Base-by-base conservation (phyloP, 2,113 vertebrate genomes). In the Parotia lawesii region DNA sequence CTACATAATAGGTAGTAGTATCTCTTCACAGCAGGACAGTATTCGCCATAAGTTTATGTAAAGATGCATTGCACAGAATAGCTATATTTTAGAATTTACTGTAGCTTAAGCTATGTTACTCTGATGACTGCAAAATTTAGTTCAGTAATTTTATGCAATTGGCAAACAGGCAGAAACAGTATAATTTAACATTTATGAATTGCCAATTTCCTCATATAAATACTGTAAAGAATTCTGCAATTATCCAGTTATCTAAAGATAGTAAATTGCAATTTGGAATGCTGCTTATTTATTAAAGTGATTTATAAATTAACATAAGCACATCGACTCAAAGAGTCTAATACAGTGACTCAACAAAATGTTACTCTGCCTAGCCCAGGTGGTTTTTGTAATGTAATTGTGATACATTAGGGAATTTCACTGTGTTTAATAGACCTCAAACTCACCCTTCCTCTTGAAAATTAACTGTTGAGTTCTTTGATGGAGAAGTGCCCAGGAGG, bases 181-280 rank as follows among this genome's bases (percentile, higher is more conserved):
- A 85, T 64, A 95, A 96, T 95, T 93, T 64, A 93, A 74, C 57
- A 80, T 93, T 94, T 89, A 66, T 89, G 56, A 90, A 86, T 92
- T 90, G 61, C 69, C 88, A 80, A 16, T 93, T 66, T 93, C 72
- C 60, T 83, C 75, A 67, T 29, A 89, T 85, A 96, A 94, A 93
- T 95, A 93, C 89, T 80, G 81, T 65, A 91, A 96, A 94, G 50
- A 94, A 85, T 35, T 54, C 33, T 73, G 62, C 71, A 82, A 91
- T 93, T 92, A 76, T 80, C 89, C 83, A 87, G 93, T 86, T 60
- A 93, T 86, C 44, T 88, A 60, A 70, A 45, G 69, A 45, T 86
- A 75, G 69, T n/a, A 84, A 85, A 91, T 38, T 93, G 35, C 84
- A 75, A 38, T 66, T 90, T 71, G 40, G 22, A 56, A 84, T 82